Evolutionary conservation across 2,113 vertebrate genomes (phyloP), one percentile per base, ranked within the genome.

Genomic region (Rhinogobius similis): DNA sequence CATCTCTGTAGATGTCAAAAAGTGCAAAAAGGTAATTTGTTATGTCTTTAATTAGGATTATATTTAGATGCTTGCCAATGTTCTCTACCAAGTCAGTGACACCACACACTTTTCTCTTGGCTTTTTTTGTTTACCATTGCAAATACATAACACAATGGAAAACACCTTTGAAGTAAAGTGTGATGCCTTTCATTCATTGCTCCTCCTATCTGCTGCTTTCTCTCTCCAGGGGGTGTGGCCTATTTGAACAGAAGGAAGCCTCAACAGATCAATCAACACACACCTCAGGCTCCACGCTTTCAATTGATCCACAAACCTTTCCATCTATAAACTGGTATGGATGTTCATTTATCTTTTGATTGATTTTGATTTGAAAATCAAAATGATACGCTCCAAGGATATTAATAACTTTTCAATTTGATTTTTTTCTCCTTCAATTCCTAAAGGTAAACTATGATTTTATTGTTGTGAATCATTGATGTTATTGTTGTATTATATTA

Each of bases 141-240:
- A 9, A 50, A 50, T 2, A n/a, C 7, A 50, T 2, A 50, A 48
- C 14, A 46, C 6, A 50, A 10, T 21, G 21, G 39, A 27, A 58
- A 65, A 52, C n/a, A n/a, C n/a, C n/a, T n/a, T n/a, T 0, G 0
- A 32, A 29, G 16, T 20, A 7, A 44, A 20, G 44, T 18, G 20
- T 20, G 14, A 46, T 50, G n/a, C 55, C 27, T 27, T 55, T 23
- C 14, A 53, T 5, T 29, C 10, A 41, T 36, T 21, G 18, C 4
- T 10, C n/a, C 44, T 21, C 63, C 69, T 36, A 46, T 39, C 43
- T 13, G 21, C n/a, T 23, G 2, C 46, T 14, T 12, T 56, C 50
- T 29, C 50, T 62, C 65, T 62, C 32, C 72, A 26, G 10, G 58
- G 58, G 58, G 58, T 3, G 58, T 29, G 18, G 29, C 29, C 10